Base-by-base conservation (phyloP, 1,140 invertebrate species). In the Drosophila quadrilineata region DNA sequence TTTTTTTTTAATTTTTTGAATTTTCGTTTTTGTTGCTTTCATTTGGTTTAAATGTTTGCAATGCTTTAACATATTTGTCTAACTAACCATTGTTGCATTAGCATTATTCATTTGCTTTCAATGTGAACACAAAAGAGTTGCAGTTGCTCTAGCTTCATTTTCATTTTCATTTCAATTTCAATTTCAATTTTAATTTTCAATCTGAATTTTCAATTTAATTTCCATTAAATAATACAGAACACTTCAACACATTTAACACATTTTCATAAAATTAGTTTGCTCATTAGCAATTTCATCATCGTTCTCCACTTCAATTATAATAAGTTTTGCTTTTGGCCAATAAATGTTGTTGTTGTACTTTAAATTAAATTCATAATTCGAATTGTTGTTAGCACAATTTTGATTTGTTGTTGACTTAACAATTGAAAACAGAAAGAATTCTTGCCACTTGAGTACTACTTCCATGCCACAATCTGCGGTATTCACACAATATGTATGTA, bases 41-140 rank as follows among this genome's bases (percentile, higher is more conserved):
- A 50, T 60, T 36, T n/a, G n/a, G 28, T 22, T 10, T 2, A 41
- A 62, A 62, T 62, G 49, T 53, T 53, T 50, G 46, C 46, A 76
- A 71, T 73, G 76, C 72, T 82, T 82, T 85, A 86, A 86, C 79
- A 86, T 80, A 87, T 86, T 85, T 85, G 70, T 85, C 80, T 85
- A 86, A 85, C 79, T 85, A 84, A 59, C 73, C 79, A 74, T 75
- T 50, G 62, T 65, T 66, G 60, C 70, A 65, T 79, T 82, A 75
- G 72, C 76, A 67, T 80, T 66, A 60, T 49, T 29, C 43, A 43
- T 66, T 80, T 77, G 65, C 57, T 68, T 71, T 59, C 67, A 65
- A 79, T 77, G 57, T 79, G 80, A 85, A 85, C 75, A 79, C 82
- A 85, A 87, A 84, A 79, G 48, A 54, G 35, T 64, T 62, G 50